Percentiles rank a stretch among this genome's conserved stretches.
Conservation (phyloP, 2,888 invertebrate species). For the Epiblema foenella region DNA sequence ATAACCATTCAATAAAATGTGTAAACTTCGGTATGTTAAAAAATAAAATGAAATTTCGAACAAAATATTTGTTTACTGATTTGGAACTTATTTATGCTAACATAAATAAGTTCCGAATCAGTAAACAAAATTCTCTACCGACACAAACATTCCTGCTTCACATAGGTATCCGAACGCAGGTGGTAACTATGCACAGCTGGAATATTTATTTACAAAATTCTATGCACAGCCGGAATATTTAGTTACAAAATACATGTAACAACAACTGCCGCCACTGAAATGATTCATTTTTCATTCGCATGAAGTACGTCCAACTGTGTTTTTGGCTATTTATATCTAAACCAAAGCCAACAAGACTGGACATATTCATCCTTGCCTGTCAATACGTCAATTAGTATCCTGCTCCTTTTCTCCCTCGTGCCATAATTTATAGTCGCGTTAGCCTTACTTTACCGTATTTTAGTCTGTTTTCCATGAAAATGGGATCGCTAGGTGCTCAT, state of each 20-base stretch:
- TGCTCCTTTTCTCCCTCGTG: too few relatives aligned
- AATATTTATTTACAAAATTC: slow-evolving; percentile 39
- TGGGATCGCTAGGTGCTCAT: slow-evolving; percentile 21
- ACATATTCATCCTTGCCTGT: too few relatives aligned
- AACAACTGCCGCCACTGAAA: slow-evolving; percentile 16
- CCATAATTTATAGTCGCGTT: too few relatives aligned
- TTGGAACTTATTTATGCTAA: too few relatives aligned
- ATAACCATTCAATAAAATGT: too few relatives aligned
- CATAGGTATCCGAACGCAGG: slow-evolving; percentile 33
- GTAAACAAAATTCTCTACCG: slow-evolving; percentile 12
- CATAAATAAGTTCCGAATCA: slow-evolving; percentile 1
- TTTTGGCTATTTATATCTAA: slow-evolving; percentile 15
- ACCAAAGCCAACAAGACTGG: background rate
- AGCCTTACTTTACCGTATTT: slow-evolving; percentile 12
- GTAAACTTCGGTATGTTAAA: too few relatives aligned
- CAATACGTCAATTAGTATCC: too few relatives aligned
- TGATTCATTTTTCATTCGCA: too few relatives aligned
- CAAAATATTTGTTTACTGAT: background rate
- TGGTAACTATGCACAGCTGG: slow-evolving; percentile 41
- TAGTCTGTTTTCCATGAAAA: slow-evolving; percentile 26
- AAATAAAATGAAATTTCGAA: too few relatives aligned
- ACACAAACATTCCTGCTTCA: slow-evolving; percentile 13
- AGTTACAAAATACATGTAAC: slow-evolving; percentile 37
- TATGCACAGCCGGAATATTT: slow-evolving; percentile 40
- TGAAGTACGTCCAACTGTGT: slow-evolving; percentile 16